phyloP scores from a whole-genome alignment of 2,888 invertebrate species.

The Myopa testacea region DNA sequence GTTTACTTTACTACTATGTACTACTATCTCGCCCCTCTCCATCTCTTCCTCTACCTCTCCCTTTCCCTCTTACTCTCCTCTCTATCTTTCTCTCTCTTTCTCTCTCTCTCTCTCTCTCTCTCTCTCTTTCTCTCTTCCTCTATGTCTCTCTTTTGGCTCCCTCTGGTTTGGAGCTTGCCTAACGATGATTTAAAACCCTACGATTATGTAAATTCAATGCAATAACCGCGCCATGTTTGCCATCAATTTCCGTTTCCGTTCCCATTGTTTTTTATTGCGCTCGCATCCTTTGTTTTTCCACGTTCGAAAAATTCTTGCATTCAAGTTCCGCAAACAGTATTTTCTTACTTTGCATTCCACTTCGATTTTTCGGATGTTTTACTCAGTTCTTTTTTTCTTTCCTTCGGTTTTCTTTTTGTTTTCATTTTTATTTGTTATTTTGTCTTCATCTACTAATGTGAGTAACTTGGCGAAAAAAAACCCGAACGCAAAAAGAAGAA shows the following conservation, averaged over 20 bases:
- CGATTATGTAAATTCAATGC: conserved; percentile 39
- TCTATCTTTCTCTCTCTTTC: neutral
- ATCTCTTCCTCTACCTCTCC: neutral
- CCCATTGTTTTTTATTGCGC: conserved; percentile 18
- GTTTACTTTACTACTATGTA: neutral
- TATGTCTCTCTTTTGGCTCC: neutral
- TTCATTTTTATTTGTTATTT: conserved; percentile 10
- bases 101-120: neutral
- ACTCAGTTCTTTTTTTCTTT: neutral
- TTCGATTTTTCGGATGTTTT: neutral
- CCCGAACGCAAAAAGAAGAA: neutral
- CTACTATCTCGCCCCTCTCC: neutral
- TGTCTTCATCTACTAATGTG: conserved; percentile 16
- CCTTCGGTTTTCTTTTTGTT: neutral
- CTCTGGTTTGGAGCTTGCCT: conserved; percentile 1
- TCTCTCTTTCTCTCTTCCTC: neutral
- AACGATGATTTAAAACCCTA: conserved; percentile 38
- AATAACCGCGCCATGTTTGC: conserved; percentile 39
- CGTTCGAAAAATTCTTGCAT: neutral
- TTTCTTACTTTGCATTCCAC: neutral
- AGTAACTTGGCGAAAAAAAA: conserved; percentile 1
- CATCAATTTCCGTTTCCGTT: conserved; percentile 40
- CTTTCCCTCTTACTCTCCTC: neutral
- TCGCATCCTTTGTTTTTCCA: neutral
- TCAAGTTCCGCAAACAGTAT: neutral